Evolutionary conservation across 2,888 invertebrate genomes (phyloP), one percentile per base, ranked within the genome.

Genomic region (Caenorhabditis panamensis): DNA sequence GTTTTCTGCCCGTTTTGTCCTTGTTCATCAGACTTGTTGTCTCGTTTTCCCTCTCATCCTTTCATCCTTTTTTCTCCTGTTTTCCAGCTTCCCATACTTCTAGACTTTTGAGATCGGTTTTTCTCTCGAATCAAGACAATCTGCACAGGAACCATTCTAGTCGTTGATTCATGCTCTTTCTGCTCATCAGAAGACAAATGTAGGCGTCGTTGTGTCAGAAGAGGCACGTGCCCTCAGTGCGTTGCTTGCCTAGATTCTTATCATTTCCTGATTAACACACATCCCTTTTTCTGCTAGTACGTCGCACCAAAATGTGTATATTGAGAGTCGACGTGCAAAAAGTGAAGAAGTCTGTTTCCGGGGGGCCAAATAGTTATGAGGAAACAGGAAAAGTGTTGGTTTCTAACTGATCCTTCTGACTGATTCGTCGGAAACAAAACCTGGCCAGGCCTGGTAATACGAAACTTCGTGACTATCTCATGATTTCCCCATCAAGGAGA

Each of bases 181-280:
- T n/a, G n/a, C n/a, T n/a, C n/a, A n/a, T 44, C 44, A 6, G 11
- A 9, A n/a, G 44, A 9, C 9, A 3, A 16, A 44, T 44, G 54
- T 54, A 26, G 26, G 54, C 54, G 54, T 31, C 18, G 9, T 9
- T n/a, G n/a, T n/a, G n/a, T n/a, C n/a, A n/a, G 13, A 20, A 53
- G 26, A 24, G 13, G 28, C 54, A 54, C 54, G 54, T 54, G 54
- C n/a, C 51, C 20, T 36, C 36, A 36, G 11, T 11, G 11, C 36
- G 11, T 36, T 11, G 5, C 36, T n/a, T n/a, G n/a, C 31, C 31
- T 4, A 51, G 51, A 51, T 9, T n/a, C 28, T 13, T 54, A 28
- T 26, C 54, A 54, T 54, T 54, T 54, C 54, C 54, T 54, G 54
- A 54, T 54, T 54, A 54, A 28, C 1, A 16, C 41, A 49, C n/a